A percentile compares a stretch with the other conserved stretches of the same genome.
phyloP scores from a whole-genome alignment of 2,797 vertebrate genomes.

The Pitangus sulphuratus region DNA sequence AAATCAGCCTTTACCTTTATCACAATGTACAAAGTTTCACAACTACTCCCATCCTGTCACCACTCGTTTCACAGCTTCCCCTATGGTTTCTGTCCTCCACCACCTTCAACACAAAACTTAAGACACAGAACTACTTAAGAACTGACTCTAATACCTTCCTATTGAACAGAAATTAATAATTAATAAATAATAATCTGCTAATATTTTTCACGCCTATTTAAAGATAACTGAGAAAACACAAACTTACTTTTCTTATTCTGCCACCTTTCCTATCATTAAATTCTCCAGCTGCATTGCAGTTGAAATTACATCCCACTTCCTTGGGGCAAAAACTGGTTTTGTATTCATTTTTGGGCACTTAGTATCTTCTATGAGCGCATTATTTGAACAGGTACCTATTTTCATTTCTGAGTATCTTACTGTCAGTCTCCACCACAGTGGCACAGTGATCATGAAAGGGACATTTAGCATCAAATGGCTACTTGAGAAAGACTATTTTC shows the following conservation, averaged over 20 bases:
- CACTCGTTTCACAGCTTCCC: background rate
- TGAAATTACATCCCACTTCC: background rate
- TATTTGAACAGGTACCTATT: background rate
- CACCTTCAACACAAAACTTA: background rate
- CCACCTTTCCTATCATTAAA: background rate
- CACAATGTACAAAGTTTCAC: background rate
- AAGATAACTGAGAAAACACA: background rate
- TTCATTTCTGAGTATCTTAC: background rate
- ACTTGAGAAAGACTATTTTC: background rate
- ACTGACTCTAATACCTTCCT: background rate
- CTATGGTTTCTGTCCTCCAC: background rate
- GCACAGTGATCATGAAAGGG: background rate
- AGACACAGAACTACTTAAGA: background rate
- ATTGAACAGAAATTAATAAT: background rate
- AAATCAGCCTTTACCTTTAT: background rate
- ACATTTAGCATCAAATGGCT: background rate
- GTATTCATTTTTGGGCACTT: background rate
- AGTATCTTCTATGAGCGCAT: background rate
- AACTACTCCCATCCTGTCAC: background rate
- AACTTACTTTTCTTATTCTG: background rate
- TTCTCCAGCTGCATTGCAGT: background rate
- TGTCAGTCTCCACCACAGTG: accelerated
- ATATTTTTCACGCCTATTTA: background rate
- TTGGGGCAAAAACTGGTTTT: background rate
- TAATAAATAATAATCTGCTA: background rate